Evolutionary conservation across 2,113 vertebrate species (phyloP).

Genomic region (Ramphastos sulfuratus): DNA sequence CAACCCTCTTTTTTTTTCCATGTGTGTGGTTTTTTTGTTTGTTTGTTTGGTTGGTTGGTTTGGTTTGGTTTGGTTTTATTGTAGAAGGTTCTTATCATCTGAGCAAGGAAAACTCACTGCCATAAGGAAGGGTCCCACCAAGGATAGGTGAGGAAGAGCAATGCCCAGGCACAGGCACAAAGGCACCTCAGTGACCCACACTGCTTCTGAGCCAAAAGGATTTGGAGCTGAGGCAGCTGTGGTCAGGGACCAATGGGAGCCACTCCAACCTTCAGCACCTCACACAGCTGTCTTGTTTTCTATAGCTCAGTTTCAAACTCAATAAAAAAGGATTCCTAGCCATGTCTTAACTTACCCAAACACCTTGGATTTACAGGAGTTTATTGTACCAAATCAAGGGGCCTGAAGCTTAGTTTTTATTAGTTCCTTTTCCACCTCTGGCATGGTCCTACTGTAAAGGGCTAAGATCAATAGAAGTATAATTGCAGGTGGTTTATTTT

Average conservation of each 20-base stretch:
- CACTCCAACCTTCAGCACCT: rapidly evolving
- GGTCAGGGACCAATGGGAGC: neutral
- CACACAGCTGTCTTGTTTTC: neutral
- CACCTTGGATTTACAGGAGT: neutral
- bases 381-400: neutral
- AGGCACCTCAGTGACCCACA: neutral
- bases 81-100: too few species aligned
- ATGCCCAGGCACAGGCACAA: neutral
- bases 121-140: neutral
- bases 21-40: too few species aligned
- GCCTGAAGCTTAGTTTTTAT: neutral
- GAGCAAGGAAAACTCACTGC: neutral
- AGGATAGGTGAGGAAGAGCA: rapidly evolving
- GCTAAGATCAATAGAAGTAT: neutral
- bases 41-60: too few species aligned
- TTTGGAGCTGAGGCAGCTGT: neutral
- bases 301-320: neutral
- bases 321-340: neutral
- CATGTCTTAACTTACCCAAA: neutral
- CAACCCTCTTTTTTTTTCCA: too few species aligned
- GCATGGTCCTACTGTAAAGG: neutral
- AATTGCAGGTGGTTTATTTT: neutral
- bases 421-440: neutral
- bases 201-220: neutral
- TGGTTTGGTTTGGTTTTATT: too few species aligned